Base-by-base conservation (phyloP, 2,797 vertebrate species). In the Gobionotothen gibberifrons region DNA sequence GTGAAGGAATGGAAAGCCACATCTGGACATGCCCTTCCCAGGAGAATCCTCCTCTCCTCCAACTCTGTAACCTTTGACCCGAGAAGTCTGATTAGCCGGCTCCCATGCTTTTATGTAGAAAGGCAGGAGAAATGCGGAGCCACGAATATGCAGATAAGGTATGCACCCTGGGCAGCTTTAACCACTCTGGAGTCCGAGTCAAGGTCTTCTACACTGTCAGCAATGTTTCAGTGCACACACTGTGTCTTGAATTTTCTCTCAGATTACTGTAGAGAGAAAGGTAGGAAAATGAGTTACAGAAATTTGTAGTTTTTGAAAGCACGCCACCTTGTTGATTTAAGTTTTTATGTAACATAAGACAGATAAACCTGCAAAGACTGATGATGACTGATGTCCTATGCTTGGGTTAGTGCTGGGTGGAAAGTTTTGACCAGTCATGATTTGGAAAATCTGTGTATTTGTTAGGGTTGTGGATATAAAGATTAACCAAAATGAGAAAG, bases 61-160 rank as follows among this genome's bases (percentile, higher is more conserved):
- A 85, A 88, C 86, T 84, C 53, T 46, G 52, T 63, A 56, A 85
- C 89, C 88, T 88, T 72, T 92, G 83, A 92, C 89, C 89, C 19
- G 1, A 55, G 54, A 69, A 86, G 88, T 81, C 90, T 92, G 91
- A 94, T 93, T 92, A 92, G 88, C 63, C 68, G 46, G 63, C 75
- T 65, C 75, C 56, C 49, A 52, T 74, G 62, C 85, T 89, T 90
- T 92, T 65, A 87, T 90, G 87, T 87, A 75, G 74, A 85, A 84
- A 88, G 83, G 70, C 77, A 75, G 69, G 17, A 89, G 77, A 90
- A 90, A 89, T 90, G 90, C 88, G 89, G 84, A 90, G 74, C 75
- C 76, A 87, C 56, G 68, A 64, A 82, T 92, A 93, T 93, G 92
- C 86, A 93, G 76, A 93, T 92, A 65, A 85, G 80, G 71, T 77